Evolutionary conservation across 92 coral and sea anemone species (phyloP).

Genomic region (Zoanthus sociatus): DNA sequence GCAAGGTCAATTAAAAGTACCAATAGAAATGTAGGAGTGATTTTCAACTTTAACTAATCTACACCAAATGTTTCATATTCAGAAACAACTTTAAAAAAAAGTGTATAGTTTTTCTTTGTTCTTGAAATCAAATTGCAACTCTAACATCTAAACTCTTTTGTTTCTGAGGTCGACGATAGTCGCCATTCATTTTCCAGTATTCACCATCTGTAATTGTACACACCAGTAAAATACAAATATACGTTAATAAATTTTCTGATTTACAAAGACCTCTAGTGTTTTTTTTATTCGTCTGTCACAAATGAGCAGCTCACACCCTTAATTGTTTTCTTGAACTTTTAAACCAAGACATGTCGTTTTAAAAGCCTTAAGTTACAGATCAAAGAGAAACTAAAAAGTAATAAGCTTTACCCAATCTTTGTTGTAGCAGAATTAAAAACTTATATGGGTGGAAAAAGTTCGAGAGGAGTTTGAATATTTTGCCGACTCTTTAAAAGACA

Average conservation of each 20-base stretch:
- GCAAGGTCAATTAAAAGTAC: background rate
- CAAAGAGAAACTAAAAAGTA: background rate
- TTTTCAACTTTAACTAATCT: too few relatives aligned
- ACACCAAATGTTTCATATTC: background rate
- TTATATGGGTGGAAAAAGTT: background rate
- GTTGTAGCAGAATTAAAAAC: conserved; percentile 8
- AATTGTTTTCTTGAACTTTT: conserved; percentile 27
- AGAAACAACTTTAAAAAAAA: background rate
- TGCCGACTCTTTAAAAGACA: background rate
- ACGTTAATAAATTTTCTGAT: conserved; percentile 34
- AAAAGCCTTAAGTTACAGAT: conserved; percentile 4
- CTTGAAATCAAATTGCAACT: background rate
- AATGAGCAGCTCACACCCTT: conserved; percentile 15
- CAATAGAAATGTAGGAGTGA: background rate
- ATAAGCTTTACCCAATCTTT: background rate
- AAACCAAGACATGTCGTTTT: conserved; percentile 20
- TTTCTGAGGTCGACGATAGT: background rate
- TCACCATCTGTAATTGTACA: conserved; percentile 29
- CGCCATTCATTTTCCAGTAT: background rate
- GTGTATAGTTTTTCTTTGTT: background rate
- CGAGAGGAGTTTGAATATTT: background rate
- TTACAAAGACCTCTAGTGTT: conserved; percentile 19
- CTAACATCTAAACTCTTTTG: background rate
- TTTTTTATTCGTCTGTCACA: conserved; percentile 16
- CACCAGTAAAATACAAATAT: conserved; percentile 1